phyloP scores from a whole-genome alignment of 2,888 invertebrate genomes.

The Megamerina dolium region DNA sequence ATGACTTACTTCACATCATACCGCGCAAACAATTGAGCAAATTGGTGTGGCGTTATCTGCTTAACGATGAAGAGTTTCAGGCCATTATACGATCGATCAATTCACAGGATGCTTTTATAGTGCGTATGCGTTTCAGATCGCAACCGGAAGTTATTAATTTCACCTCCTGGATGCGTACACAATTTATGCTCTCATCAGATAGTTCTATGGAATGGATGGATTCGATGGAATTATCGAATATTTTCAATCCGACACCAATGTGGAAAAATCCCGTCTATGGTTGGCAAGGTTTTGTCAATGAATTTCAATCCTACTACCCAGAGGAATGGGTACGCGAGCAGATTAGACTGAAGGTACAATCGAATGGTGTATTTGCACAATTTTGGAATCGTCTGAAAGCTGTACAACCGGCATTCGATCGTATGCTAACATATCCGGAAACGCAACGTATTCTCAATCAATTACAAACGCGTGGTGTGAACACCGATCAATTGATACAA shows the following conservation, averaged over 20 bases:
- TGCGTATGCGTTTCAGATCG: conserved; percentile 27
- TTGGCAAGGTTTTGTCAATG: conserved; percentile 40
- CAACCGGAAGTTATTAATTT: conserved; percentile 39
- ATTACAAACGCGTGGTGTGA: conserved; percentile 33
- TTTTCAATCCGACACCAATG: conserved; percentile 30
- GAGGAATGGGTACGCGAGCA: conserved; percentile 28
- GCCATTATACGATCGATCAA: conserved; percentile 36
- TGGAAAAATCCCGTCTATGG: conserved; percentile 33
- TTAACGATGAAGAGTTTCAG: conserved; percentile 41
- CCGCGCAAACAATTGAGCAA: conserved; percentile 25
- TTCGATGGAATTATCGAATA: conserved; percentile 23
- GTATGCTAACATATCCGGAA: conserved; percentile 30
- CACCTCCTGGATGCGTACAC: conserved; percentile 32
- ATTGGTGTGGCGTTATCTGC: conserved; percentile 32
- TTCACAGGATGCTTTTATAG: conserved; percentile 28
- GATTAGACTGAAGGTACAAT: conserved; percentile 30
- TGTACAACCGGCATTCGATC: conserved; percentile 35
- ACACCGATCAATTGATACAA: conserved; percentile 30
- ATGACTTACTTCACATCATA: conserved; percentile 15
- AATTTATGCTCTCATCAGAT: conserved; percentile 25
- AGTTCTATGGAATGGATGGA: conserved; percentile 29
- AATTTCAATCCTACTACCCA: conserved; percentile 35
- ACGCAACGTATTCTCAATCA: conserved; percentile 25
- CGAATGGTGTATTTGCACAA: conserved; percentile 34
- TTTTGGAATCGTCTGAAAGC: conserved; percentile 29